These are phyloP conservation scores for Saturnia pavonia DNA, from an alignment of 2,888 invertebrate genomes.

Conservation along the genomic window DNA sequence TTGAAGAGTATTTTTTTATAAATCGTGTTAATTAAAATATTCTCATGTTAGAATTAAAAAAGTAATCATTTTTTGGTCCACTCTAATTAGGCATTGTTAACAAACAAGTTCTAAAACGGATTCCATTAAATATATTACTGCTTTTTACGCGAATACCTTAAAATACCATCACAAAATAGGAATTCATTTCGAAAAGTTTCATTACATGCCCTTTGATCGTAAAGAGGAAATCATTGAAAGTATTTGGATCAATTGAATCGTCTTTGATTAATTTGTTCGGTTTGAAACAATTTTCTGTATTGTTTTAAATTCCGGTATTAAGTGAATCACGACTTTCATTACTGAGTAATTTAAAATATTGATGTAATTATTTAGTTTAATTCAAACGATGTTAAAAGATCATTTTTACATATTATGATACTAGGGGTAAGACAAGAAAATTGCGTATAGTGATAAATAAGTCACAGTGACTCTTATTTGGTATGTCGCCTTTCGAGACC, in stretches of 20 bases:
- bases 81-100: background rate
- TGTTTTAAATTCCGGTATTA: background rate
- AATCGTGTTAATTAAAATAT: no score
- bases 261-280: background rate
- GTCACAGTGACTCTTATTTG: no score
- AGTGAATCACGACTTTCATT: background rate
- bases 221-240: slow-evolving; percentile 22
- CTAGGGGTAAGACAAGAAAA: no score
- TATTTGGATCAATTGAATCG: slow-evolving; percentile 25
- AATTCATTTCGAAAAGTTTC: slow-evolving; percentile 3
- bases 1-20: no score
- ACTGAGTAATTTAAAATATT: background rate
- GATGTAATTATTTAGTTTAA: background rate
- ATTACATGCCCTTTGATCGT: background rate
- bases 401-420: background rate
- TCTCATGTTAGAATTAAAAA: no score
- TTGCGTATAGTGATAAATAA: no score
- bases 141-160: background rate
- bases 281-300: background rate
- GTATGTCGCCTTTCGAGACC: no score
- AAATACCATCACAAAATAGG: background rate
- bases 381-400: background rate
- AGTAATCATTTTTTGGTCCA: no score
- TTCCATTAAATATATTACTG: background rate
- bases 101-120: background rate